These are phyloP conservation scores for Vanessa cardui DNA, from an alignment of 2,888 invertebrate genomes.

Conservation along the genomic window DNA sequence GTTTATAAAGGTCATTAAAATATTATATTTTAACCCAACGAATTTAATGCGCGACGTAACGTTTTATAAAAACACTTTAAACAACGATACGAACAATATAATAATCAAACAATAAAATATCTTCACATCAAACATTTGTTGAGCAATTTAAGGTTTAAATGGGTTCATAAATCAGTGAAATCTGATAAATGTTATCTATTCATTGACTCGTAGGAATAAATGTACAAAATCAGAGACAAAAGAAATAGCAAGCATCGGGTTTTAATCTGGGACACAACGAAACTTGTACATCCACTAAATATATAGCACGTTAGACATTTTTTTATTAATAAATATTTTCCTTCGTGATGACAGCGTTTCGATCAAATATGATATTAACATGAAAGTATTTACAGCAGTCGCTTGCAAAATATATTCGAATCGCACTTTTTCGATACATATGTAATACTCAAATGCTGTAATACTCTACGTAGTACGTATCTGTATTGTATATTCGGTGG, in stretches of 20 bases:
- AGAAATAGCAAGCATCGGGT: neutral
- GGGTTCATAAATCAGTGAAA: constrained; percentile 35
- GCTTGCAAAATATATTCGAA: neutral
- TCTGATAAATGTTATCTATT: constrained; percentile 33
- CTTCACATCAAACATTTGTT: neutral
- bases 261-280: constrained; percentile 4
- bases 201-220: constrained; percentile 32
- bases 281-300: neutral
- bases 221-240: constrained; percentile 27
- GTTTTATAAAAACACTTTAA: no score
- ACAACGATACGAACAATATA: no score
- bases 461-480: neutral
- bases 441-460: neutral
- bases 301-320: neutral
- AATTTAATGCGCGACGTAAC: no score
- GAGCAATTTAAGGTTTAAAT: constrained; percentile 24
- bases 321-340: neutral
- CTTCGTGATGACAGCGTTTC: neutral
- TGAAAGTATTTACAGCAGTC: neutral
- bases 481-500: neutral
- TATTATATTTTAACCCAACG: no score
- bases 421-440: neutral
- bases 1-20: no score
- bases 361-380: neutral
- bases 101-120: no score